phyloP scores from a whole-genome alignment of 2,113 vertebrate genomes.

The Lamprologus tigripictilis region DNA sequence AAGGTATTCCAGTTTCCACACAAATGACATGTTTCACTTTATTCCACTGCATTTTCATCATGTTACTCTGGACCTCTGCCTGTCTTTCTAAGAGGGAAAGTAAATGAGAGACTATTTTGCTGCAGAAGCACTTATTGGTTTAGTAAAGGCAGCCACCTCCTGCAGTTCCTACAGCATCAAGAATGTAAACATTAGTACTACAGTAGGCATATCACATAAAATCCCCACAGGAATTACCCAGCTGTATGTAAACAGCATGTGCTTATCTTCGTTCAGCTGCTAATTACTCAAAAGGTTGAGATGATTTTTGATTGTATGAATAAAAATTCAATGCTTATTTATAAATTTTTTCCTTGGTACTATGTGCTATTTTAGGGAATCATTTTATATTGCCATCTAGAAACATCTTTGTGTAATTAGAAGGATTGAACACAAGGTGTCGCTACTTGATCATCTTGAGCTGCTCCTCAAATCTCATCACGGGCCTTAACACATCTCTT shows the following conservation, averaged over 20 bases:
- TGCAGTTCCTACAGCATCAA: slow-evolving; percentile 1
- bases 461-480: neutral
- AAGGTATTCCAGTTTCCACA: neutral
- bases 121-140: neutral
- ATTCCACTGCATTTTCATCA: neutral
- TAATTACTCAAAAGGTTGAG: neutral
- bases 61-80: neutral
- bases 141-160: slow-evolving; percentile 4
- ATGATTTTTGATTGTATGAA: neutral
- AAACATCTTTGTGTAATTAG: neutral
- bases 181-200: neutral
- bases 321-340: neutral
- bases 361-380: neutral
- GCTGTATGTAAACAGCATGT: neutral
- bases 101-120: neutral
- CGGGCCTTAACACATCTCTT: neutral
- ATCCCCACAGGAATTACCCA: neutral
- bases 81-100: neutral
- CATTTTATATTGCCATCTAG: neutral
- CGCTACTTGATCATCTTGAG: neutral
- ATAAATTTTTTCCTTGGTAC: neutral
- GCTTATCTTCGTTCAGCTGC: neutral
- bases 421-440: neutral
- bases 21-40: neutral
- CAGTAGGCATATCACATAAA: neutral